These are phyloP conservation scores for Heliconius melpomene DNA, from an alignment of 1,140 invertebrate species.

Conservation along the genomic window DNA sequence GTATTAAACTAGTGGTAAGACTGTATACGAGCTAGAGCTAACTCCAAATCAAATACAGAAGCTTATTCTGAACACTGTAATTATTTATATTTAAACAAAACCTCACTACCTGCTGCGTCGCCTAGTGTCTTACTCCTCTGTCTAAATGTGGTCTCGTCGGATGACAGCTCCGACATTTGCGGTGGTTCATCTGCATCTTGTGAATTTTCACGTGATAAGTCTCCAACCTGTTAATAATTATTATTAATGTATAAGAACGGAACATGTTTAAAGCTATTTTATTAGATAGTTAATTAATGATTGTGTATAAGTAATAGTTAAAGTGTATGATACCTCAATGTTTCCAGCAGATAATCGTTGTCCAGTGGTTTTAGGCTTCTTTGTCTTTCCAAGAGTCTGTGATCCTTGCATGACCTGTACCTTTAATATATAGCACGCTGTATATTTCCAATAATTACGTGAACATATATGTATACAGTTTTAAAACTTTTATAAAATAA, in stretches of 20 bases:
- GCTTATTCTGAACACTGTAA: too few species aligned
- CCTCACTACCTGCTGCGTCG: constrained; percentile 85
- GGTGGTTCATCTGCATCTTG: constrained; percentile 82
- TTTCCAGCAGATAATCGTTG: constrained; percentile 95
- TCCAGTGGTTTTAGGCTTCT: constrained; percentile 84
- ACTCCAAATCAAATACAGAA: too few species aligned
- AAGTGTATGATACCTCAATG: constrained; percentile 82
- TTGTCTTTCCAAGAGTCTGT: constrained; percentile 87
- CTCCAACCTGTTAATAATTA: constrained; percentile 83
- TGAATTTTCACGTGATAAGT: constrained; percentile 83
- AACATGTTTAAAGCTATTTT: background rate
- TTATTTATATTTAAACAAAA: background rate
- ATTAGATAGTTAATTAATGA: background rate
- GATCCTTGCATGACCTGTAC: constrained; percentile 85
- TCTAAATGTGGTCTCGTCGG: constrained; percentile 85
- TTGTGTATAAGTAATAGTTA: background rate
- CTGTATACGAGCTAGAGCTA: too few species aligned
- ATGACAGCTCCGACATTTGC: constrained; percentile 67
- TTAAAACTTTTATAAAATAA: background rate
- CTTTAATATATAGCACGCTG: constrained; percentile 50
- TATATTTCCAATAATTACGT: background rate
- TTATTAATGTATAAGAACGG: background rate
- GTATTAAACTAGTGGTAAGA: too few species aligned
- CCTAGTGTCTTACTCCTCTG: constrained; percentile 94
- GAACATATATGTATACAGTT: background rate